These are phyloP conservation scores for Dasysyrphus albostriatus DNA, from an alignment of 2,888 invertebrate species.

Conservation along the genomic window DNA sequence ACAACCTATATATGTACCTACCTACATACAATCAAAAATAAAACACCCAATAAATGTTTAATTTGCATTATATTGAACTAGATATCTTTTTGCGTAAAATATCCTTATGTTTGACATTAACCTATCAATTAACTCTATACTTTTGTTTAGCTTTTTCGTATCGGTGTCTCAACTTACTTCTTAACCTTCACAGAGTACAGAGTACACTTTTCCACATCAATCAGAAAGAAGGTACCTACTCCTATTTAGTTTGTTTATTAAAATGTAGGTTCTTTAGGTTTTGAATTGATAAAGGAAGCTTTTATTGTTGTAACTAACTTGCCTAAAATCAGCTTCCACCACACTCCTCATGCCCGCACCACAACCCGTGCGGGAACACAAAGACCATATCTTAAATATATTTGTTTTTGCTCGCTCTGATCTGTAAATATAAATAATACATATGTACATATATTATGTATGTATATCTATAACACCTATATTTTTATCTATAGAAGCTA, in stretches of 20 bases:
- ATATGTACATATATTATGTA: background rate
- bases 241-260: background rate
- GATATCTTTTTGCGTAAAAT: background rate
- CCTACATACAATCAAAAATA: too few relatives aligned
- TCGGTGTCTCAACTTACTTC: background rate
- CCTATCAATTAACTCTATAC: background rate
- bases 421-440: constrained; percentile 17
- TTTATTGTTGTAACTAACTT: constrained; percentile 14
- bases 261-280: background rate
- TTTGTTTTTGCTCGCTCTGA: constrained; percentile 21
- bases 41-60: too few relatives aligned
- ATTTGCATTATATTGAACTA: background rate
- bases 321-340: constrained; percentile 13
- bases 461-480: constrained; percentile 16
- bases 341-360: background rate
- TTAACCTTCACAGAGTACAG: background rate
- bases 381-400: constrained; percentile 5
- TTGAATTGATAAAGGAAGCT: background rate
- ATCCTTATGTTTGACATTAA: background rate
- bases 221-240: background rate
- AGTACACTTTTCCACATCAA: background rate
- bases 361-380: background rate
- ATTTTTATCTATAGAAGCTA: constrained; percentile 19
- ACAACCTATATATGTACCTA: too few relatives aligned
- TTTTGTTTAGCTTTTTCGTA: background rate